These are phyloP conservation scores for Acleris sparsana DNA, from an alignment of 2,888 invertebrate species.

Conservation along the genomic window DNA sequence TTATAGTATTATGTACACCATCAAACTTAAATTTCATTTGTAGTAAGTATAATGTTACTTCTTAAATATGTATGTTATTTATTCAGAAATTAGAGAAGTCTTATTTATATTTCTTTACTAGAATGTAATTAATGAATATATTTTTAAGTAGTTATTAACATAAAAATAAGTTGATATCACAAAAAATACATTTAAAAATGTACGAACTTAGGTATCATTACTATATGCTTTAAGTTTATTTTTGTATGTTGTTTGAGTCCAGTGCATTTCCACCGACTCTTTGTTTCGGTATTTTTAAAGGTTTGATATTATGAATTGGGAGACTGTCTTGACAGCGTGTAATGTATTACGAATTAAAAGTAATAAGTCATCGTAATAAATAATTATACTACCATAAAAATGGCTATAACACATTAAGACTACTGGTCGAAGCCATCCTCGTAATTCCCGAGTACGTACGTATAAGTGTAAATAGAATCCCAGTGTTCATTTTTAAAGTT, in stretches of 20 bases:
- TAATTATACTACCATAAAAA: too few relatives aligned
- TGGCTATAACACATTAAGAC: too few relatives aligned
- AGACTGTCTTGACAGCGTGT: too few relatives aligned
- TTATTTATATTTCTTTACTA: slow-evolving; percentile 45
- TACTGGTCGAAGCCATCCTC: too few relatives aligned
- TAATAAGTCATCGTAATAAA: too few relatives aligned
- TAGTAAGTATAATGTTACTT: slow-evolving; percentile 47
- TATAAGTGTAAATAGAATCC: too few relatives aligned
- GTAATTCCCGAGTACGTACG: too few relatives aligned
- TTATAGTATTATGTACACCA: slow-evolving; percentile 39
- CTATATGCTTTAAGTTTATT: not conserved
- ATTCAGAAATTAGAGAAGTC: slow-evolving; percentile 50
- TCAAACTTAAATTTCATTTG: slow-evolving; percentile 34
- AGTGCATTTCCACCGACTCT: not conserved
- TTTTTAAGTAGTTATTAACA: slow-evolving; percentile 1
- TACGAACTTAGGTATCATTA: slow-evolving; percentile 26
- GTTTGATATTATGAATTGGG: too few relatives aligned
- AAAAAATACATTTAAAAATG: slow-evolving; percentile 37
- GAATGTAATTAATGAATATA: slow-evolving; percentile 37
- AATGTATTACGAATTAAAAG: too few relatives aligned
- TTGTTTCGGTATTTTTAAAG: too few relatives aligned
- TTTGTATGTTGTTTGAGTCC: slow-evolving; percentile 11
- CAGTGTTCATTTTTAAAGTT: too few relatives aligned
- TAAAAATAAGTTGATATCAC: slow-evolving; percentile 22
- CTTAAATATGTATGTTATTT: slow-evolving; percentile 62